Evolutionary conservation across 2,797 vertebrate genomes (phyloP), one percentile per base, ranked within the genome.

Genomic region (Mallotus villosus): DNA sequence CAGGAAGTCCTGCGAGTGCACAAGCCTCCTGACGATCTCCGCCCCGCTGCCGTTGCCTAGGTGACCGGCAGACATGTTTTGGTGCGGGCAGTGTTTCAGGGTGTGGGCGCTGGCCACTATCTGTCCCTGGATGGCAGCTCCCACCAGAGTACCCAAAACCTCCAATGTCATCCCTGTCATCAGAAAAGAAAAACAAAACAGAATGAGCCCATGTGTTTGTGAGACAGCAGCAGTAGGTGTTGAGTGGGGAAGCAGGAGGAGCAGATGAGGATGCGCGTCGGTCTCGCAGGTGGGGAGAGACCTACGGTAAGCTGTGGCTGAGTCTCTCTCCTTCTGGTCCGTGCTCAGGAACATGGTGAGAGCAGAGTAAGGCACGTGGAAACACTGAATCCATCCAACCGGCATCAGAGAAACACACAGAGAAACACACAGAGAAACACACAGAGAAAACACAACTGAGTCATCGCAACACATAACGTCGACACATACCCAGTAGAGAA

Each of bases 321-420:
- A 97, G 90, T 99, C 97, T 84, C 98, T 90, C 67, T 99, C 96
- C 84, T 86, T 92, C 87, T 97, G 95, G 78, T 95, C 92, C 1
- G 93, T 92, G 80, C 95, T 98, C 87, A 99, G 94, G 84, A 98
- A 96, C 97, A 99, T 99, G 83, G 95, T 98, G 84, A 99, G 95
- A n/a, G 96, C 95, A 1, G 96, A 95, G 81, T 98, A 99, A 65
- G 97, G 95, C 69, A 99, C 98, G 16, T 98, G 97, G 86, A 95
- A 98, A 80, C 96, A 94, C 98, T 99, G 68, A 3, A 80, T 51
- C 41, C 41, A 46, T 3, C 41, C 41, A 14, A 12, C 41, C 41
- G 14, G 41, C 41, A 46, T 46, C 59, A 14, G 24, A 61, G 59
- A 25, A 21, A 25, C 7, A 61, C 22, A 24, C 59, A 25, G 59